phyloP scores from a whole-genome alignment of 1,140 invertebrate species.

The Agraylea sexmaculata region DNA sequence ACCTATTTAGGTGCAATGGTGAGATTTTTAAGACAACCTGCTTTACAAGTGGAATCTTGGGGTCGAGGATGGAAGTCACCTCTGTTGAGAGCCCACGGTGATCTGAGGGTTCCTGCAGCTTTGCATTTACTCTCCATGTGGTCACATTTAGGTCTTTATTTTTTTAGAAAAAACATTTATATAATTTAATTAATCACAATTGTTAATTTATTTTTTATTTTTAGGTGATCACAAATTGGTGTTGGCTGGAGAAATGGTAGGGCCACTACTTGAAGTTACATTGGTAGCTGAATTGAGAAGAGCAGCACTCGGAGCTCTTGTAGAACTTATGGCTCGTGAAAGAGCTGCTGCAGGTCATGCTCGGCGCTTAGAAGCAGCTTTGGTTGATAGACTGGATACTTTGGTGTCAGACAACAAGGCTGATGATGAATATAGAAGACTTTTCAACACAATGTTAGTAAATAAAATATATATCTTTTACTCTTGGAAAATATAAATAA shows the following conservation, averaged over 20 bases:
- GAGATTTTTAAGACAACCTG: slow-evolving; percentile 76
- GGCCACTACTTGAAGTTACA: slow-evolving; percentile 88
- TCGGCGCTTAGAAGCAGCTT: slow-evolving; percentile 77
- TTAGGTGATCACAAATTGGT: slow-evolving; percentile 48
- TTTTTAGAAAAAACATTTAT: too few species aligned
- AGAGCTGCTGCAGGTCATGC: slow-evolving; percentile 72
- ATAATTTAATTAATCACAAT: background rate
- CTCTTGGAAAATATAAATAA: slow-evolving; percentile 7
- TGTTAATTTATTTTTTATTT: slow-evolving; percentile 15
- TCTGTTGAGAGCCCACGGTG: slow-evolving; percentile 70
- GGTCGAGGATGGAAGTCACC: slow-evolving; percentile 66
- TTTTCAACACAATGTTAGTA: slow-evolving; percentile 91
- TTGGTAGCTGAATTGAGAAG: slow-evolving; percentile 84
- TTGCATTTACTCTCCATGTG: slow-evolving; percentile 91
- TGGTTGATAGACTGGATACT: slow-evolving; percentile 89
- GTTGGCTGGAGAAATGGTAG: slow-evolving; percentile 51
- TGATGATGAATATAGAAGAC: slow-evolving; percentile 80
- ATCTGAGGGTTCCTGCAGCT: slow-evolving; percentile 87
- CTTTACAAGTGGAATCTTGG: slow-evolving; percentile 76
- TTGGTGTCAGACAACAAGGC: slow-evolving; percentile 87
- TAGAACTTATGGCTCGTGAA: slow-evolving; percentile 95
- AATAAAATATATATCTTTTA: slow-evolving; percentile 2
- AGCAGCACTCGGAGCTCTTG: slow-evolving; percentile 88
- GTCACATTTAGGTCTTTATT: slow-evolving; percentile 66
- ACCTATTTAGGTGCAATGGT: slow-evolving; percentile 83